Percentiles rank a stretch among this genome's conserved stretches.
Evolutionary conservation across 2,113 vertebrate genomes (phyloP).

Genomic region (Sardina pilchardus): DNA sequence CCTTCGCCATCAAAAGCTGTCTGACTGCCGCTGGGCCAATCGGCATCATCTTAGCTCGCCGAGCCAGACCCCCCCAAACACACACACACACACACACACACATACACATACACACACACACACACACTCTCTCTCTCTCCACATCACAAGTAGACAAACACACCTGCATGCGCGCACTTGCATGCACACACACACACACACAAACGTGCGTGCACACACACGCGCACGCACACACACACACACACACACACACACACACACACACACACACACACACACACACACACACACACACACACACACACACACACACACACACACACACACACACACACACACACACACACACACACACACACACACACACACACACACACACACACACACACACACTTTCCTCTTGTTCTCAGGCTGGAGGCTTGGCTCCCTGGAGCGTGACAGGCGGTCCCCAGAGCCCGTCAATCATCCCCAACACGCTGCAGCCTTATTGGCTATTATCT

Average conservation of each 20-base stretch:
- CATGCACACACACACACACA: neutral
- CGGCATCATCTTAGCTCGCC: too few species aligned
- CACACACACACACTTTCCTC: neutral
- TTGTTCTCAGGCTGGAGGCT: slow-evolving; percentile 68
- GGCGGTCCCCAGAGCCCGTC: slow-evolving; percentile 82
- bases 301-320: neutral
- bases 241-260: neutral
- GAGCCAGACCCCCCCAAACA: neutral
- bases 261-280: neutral
- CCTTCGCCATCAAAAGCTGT: neutral
- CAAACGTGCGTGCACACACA: too few species aligned
- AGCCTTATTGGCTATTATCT: slow-evolving; percentile 95
- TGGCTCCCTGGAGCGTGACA: slow-evolving; percentile 75
- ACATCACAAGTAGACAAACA: neutral
- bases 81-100: neutral
- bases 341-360: neutral
- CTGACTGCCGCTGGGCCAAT: neutral
- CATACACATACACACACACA: too few species aligned
- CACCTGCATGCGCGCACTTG: too few species aligned
- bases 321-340: neutral
- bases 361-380: neutral
- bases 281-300: neutral
- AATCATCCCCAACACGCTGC: slow-evolving; percentile 83
- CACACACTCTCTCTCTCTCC: too few species aligned
- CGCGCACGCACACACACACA: neutral